Evolutionary conservation across 2,113 vertebrate species (phyloP).

Genomic region (Mobula birostris): DNA sequence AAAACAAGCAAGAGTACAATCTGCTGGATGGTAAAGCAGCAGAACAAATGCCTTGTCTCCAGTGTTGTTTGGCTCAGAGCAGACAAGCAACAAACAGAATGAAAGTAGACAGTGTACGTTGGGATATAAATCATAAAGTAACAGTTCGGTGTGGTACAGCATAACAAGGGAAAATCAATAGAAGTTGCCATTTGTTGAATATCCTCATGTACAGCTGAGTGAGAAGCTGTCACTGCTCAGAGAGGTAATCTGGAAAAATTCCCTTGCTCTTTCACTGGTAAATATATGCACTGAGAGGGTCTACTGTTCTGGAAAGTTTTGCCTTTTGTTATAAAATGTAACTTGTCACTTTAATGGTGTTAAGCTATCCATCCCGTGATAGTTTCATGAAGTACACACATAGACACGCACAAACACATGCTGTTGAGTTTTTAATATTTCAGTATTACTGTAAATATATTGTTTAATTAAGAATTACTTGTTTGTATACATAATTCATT

Average conservation of each 20-base stretch:
- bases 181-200: conserved; percentile 12
- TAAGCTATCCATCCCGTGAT: no score
- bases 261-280: not conserved
- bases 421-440: no score
- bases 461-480: no score
- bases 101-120: not conserved
- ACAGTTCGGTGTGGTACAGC: no score
- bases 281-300: not conserved
- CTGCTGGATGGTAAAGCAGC: not conserved
- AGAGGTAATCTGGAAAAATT: not conserved
- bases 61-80: not conserved
- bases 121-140: not conserved
- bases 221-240: not conserved
- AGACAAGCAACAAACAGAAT: not conserved
- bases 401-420: no score
- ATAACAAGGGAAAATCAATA: not conserved
- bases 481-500: no score
- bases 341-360: not conserved
- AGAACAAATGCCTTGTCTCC: not conserved
- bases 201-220: not conserved
- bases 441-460: no score
- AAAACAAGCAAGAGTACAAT: not conserved
- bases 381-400: no score
- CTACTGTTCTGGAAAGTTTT: not conserved
- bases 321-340: not conserved